Conservation (phyloP, 2,797 vertebrate species). For the Cyprinodon diabolis region DNA sequence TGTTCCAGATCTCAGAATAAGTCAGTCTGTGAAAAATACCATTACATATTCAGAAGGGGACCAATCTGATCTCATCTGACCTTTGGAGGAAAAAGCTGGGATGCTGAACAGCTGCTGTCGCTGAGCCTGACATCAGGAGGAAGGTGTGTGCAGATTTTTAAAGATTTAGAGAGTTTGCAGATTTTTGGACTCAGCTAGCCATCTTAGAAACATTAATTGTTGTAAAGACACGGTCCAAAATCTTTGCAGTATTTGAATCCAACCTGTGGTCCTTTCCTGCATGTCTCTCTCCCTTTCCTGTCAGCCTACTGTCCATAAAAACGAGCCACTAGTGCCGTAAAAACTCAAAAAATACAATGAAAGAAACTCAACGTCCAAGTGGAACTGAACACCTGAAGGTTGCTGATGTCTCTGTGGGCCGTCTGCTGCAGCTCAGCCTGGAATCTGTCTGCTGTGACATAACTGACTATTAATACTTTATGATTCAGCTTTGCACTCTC, state of each 20-base stretch:
- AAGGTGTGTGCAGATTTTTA: too few species aligned
- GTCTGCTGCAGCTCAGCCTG: background rate
- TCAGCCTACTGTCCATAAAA: too few species aligned
- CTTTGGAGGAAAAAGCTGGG: background rate
- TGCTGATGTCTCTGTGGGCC: background rate
- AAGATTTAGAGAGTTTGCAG: too few species aligned
- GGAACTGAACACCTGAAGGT: background rate
- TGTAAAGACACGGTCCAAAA: background rate
- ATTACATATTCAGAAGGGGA: background rate
- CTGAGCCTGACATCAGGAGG: background rate
- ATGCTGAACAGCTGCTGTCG: background rate
- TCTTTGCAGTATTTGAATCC: background rate
- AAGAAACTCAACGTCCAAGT: background rate
- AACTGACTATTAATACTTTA: background rate
- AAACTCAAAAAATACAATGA: background rate
- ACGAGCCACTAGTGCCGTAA: too few species aligned
- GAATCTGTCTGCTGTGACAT: background rate
- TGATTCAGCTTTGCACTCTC: background rate
- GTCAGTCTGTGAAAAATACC: conserved; percentile 10
- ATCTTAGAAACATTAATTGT: background rate
- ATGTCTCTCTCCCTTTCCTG: background rate
- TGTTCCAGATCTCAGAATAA: conserved; percentile 50
- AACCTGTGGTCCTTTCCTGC: background rate
- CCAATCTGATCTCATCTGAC: background rate
- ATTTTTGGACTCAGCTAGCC: background rate